A percentile compares a stretch with the other conserved stretches of the same genome.
These are phyloP conservation scores for Ailuropoda melanoleuca DNA, from an alignment of 2,113 vertebrate species.

Conservation along the genomic window DNA sequence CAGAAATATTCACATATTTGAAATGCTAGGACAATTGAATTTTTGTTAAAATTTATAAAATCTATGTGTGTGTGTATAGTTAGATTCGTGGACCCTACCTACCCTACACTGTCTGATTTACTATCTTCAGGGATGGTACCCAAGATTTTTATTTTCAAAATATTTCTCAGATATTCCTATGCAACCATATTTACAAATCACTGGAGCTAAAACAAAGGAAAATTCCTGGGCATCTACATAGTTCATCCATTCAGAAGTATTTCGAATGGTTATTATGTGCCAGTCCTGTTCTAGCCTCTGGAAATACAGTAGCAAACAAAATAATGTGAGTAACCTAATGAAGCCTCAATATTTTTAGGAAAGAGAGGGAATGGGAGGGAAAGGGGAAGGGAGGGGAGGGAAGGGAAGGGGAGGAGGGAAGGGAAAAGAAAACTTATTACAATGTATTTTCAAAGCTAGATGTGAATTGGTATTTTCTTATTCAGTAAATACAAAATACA, in stretches of 20 bases:
- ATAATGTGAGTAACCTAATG: background rate
- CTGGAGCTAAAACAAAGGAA: background rate
- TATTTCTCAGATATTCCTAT: background rate
- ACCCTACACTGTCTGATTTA: fast-evolving
- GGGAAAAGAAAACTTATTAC: background rate
- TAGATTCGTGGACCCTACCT: background rate
- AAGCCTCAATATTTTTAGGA: background rate
- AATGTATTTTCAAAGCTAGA: background rate
- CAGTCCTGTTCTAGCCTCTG: background rate
- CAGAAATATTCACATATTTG: background rate
- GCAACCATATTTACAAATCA: background rate
- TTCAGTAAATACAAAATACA: background rate
- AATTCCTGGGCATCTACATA: background rate
- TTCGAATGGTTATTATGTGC: background rate
- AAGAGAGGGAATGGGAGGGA: background rate
- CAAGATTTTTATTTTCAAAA: background rate
- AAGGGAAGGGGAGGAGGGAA: no score
- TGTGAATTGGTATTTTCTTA: background rate
- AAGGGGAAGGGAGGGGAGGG: no score
- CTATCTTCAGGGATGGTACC: background rate
- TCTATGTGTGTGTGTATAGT: background rate
- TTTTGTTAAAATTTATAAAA: background rate
- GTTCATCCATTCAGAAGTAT: background rate
- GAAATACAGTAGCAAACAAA: background rate
- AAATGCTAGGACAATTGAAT: background rate